Evolutionary conservation across 2,888 invertebrate genomes (phyloP).

Genomic region (Pristionchus entomophagus): DNA sequence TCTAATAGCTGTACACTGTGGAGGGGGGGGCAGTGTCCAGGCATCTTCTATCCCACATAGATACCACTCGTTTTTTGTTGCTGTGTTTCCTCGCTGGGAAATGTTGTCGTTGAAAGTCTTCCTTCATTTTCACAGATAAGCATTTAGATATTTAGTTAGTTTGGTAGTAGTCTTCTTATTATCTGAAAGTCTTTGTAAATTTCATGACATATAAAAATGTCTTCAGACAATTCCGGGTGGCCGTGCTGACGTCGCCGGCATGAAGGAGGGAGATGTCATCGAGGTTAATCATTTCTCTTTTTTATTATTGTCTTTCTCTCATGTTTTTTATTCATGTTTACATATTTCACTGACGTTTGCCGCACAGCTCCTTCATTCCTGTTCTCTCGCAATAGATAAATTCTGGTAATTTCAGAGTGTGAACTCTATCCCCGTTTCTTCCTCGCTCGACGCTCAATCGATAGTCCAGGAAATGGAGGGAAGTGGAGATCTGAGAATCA

Average conservation of each 20-base stretch:
- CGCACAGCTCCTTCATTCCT: too few relatives aligned
- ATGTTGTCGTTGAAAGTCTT: background rate
- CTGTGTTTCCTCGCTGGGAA: background rate
- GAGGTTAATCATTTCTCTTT: too few relatives aligned
- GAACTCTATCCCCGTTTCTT: background rate
- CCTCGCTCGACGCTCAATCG: background rate
- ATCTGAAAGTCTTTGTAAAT: too few relatives aligned
- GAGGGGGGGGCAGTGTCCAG: background rate
- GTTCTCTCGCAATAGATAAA: too few relatives aligned
- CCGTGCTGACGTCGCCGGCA: slow-evolving; percentile 31
- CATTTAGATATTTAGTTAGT: too few relatives aligned
- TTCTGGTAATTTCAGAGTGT: too few relatives aligned
- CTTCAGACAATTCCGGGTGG: slow-evolving; percentile 18
- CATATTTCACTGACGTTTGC: too few relatives aligned
- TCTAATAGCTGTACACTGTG: slow-evolving; percentile 43
- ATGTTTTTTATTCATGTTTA: background rate
- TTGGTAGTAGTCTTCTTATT: too few relatives aligned
- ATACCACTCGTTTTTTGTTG: background rate
- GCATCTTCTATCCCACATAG: background rate
- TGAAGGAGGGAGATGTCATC: slow-evolving; percentile 39
- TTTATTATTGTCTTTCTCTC: too few relatives aligned
- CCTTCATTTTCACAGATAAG: too few relatives aligned
- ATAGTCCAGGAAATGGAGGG: slow-evolving; percentile 1
- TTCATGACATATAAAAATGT: too few relatives aligned
- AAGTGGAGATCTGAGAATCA: slow-evolving; percentile 29